phyloP scores from a whole-genome alignment of 2,113 vertebrate genomes.

The Corythornis cristatus region DNA sequence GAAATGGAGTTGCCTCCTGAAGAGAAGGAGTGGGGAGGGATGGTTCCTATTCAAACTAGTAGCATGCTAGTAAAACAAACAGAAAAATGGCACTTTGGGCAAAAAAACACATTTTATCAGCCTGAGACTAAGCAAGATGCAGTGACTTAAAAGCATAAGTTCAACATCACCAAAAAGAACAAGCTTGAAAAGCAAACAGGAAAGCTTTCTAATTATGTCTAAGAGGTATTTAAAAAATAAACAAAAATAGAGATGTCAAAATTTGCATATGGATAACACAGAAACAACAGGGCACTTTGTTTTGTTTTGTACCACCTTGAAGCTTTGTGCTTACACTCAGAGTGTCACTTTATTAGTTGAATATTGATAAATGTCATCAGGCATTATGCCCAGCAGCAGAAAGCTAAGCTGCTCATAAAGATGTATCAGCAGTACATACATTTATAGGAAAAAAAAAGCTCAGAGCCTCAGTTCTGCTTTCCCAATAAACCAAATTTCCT shows the following conservation, averaged over 20 bases:
- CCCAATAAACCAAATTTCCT: not conserved
- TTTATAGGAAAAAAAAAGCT: not conserved
- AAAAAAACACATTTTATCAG: constrained; percentile 23
- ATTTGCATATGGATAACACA: not conserved
- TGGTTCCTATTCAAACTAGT: not conserved
- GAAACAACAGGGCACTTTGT: not conserved
- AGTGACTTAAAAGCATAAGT: not conserved
- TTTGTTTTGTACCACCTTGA: not conserved
- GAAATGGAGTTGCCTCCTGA: not conserved
- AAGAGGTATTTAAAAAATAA: not conserved
- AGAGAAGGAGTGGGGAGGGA: not conserved
- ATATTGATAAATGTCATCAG: not conserved
- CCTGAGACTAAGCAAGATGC: not conserved
- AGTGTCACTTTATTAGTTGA: not conserved
- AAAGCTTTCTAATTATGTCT: not conserved
- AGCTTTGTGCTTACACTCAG: not conserved
- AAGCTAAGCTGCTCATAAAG: not conserved
- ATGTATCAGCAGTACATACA: not conserved
- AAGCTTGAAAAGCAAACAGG: not conserved
- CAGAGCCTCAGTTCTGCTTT: not conserved
- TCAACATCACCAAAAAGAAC: not conserved
- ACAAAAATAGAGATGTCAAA: not conserved
- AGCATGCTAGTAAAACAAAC: constrained; percentile 32
- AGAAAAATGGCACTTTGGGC: not conserved
- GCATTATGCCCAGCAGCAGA: not conserved